Base-by-base conservation (phyloP, 2,888 invertebrate genomes). In the Drosophila nigricruria region DNA sequence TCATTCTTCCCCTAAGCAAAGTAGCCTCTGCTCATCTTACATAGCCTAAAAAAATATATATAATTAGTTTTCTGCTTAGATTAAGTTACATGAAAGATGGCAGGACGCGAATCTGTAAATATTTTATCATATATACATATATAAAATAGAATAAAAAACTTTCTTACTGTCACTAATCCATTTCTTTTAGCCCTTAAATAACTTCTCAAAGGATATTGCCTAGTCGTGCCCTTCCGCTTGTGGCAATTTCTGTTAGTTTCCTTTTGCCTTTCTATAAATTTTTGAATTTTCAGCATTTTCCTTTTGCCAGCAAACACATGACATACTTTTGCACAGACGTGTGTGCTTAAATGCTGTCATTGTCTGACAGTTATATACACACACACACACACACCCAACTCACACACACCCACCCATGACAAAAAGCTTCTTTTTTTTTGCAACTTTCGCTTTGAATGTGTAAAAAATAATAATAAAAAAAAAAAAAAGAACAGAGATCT, bases 311-410 rank as follows among this genome's bases (percentile, higher is more conserved):
- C 54, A 43, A 64, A 56, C 73, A 69, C 76, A 76, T 66, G 82
- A 68, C 82, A 70, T 43, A 71, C 68, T 65, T 79, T 45, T 18
- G 45, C 68, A 79, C 54, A 64, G 75, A 78, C 68, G 68, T 78
- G 77, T 78, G 68, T 66, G 75, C 79, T 77, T 77, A 77, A 77
- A 78, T 75, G 77, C 71, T 77, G 79, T 75, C 77, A 77, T 77
- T 77, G 75, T 78, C 75, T 75, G 65, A 74, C 67, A 75, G 74
- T 62, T 68, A 64, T 53, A 57, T 9, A 50, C 36, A 47, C 60
- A 43, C 40, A 52, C 25, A 57, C 32, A 43, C 38, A 25, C 16
- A 47, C 43, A 54, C 38, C 34, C 38, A 53, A n/a, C 20, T 4
- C 38, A 3, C 42, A 40, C 9, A 4, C 32, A 16, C 30, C 2